Evolutionary conservation across 1,140 invertebrate species (phyloP).

Genomic region (Chelonus insularis): DNA sequence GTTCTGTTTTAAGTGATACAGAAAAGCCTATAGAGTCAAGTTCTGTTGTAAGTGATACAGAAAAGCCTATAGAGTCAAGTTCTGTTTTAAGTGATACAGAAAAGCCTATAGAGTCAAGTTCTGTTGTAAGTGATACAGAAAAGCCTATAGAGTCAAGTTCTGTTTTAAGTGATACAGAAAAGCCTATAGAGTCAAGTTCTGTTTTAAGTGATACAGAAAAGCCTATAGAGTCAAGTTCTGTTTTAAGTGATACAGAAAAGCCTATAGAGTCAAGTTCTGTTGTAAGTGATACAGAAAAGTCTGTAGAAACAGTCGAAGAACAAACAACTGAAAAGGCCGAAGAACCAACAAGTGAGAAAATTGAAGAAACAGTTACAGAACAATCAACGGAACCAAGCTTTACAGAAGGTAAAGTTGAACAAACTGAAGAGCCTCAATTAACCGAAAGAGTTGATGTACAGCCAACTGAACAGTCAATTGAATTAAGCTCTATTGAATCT

Average conservation of each 20-base stretch:
- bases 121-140: constrained; percentile 13
- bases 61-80: background rate
- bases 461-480: too few species aligned
- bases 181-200: background rate
- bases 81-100: constrained; percentile 12
- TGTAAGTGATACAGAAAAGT: constrained; percentile 14
- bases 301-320: too few species aligned
- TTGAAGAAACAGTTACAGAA: too few species aligned
- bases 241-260: constrained; percentile 15
- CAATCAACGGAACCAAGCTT: too few species aligned
- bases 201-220: constrained; percentile 16
- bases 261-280: background rate
- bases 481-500: constrained; percentile 25
- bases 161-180: constrained; percentile 14
- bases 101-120: background rate
- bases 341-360: too few species aligned
- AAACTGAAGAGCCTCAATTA: too few species aligned
- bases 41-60: constrained; percentile 11
- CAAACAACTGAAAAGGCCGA: too few species aligned
- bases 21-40: constrained; percentile 21
- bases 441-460: too few species aligned
- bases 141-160: background rate
- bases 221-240: background rate
- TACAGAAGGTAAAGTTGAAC: too few species aligned
- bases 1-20: too few species aligned